Percentiles rank a stretch among this genome's conserved stretches.
Evolutionary conservation across 2,797 vertebrate species (phyloP).

Genomic region (Distichodus sexfasciatus): DNA sequence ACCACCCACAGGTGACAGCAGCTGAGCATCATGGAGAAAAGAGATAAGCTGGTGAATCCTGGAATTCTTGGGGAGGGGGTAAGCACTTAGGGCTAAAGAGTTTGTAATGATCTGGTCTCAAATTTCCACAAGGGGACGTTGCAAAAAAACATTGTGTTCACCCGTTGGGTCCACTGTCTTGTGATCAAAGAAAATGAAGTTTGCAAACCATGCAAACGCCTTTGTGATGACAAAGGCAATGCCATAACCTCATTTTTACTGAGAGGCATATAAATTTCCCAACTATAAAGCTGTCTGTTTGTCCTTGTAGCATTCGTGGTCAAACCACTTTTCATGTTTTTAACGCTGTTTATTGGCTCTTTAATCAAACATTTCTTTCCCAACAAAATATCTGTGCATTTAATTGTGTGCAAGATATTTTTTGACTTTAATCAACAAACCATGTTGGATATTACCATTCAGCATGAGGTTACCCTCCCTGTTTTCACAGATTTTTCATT

Average conservation of each 20-base stretch:
- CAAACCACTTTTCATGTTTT: constrained; percentile 10
- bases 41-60: background rate
- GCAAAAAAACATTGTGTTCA: constrained; percentile 8
- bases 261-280: background rate
- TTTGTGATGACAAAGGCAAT: constrained; percentile 40
- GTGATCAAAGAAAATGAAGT: constrained; percentile 16
- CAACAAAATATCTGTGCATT: background rate
- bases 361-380: constrained; percentile 5
- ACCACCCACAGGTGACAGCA: background rate
- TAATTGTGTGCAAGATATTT: background rate
- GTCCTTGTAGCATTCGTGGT: background rate
- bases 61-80: background rate
- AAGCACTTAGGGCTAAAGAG: background rate
- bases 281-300: background rate
- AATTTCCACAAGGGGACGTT: background rate
- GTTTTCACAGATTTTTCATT: constrained; percentile 45
- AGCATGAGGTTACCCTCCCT: background rate
- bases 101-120: background rate
- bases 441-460: background rate
- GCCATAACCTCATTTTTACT: constrained; percentile 28
- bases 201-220: constrained; percentile 16
- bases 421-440: constrained; percentile 4
- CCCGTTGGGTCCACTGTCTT: background rate
- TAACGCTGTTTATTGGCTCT: background rate
- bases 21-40: background rate